Evolutionary conservation across 2,113 vertebrate genomes (phyloP).

Genomic region (Peromyscus polionotus): DNA sequence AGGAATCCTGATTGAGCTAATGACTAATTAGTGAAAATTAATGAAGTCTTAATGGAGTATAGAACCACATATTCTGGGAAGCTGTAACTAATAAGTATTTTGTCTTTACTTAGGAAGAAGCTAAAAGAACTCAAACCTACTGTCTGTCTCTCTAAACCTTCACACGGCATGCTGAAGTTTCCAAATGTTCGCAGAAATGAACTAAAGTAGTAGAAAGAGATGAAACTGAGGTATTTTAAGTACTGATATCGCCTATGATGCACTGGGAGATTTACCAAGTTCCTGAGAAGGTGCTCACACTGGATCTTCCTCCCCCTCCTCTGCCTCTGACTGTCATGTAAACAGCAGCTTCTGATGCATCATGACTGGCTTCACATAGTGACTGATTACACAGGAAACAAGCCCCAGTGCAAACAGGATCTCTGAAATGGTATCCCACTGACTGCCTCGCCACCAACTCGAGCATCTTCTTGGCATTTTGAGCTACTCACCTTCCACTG

Average conservation of each 20-base stretch:
- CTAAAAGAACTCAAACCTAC: background rate
- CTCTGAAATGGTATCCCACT: background rate
- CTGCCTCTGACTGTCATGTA: background rate
- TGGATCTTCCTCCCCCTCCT: background rate
- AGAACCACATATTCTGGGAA: conserved; percentile 7
- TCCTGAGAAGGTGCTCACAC: background rate
- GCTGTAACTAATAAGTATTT: conserved; percentile 47
- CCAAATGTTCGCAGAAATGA: conserved; percentile 7
- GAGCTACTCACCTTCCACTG: conserved; percentile 96
- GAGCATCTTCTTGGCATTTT: background rate
- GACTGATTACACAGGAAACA: conserved; percentile 14
- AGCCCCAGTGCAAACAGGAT: background rate
- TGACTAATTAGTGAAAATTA: conserved; percentile 42
- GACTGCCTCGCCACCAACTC: background rate
- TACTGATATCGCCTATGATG: background rate
- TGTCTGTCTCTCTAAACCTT: conserved; percentile 45
- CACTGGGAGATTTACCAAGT: background rate
- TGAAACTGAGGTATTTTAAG: background rate
- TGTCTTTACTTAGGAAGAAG: background rate
- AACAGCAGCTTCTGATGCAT: background rate
- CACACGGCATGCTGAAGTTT: background rate
- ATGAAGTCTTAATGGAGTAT: conserved; percentile 46
- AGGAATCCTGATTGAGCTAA: conserved; percentile 16
- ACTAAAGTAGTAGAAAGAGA: conserved; percentile 14
- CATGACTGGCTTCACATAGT: background rate